phyloP scores from a whole-genome alignment of 2,888 invertebrate genomes.

The Drosophila seclusa region DNA sequence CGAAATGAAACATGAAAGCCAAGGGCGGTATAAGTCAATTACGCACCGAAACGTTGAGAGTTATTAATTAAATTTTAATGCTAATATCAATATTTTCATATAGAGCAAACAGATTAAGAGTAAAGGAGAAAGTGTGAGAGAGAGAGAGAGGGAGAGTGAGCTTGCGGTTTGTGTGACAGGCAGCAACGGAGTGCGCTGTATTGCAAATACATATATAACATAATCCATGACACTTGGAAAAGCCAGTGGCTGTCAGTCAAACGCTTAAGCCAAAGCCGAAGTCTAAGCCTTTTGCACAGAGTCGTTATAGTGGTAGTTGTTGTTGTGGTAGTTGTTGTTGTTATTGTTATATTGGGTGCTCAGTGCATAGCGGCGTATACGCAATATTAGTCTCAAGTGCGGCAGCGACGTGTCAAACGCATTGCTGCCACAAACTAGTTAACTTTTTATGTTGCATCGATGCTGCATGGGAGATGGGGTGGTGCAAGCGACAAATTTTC shows the following conservation, averaged over 20 bases:
- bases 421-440: slow-evolving; percentile 57
- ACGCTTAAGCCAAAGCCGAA: slow-evolving; percentile 44
- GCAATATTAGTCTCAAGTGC: slow-evolving; percentile 51
- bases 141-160: slow-evolving; percentile 2
- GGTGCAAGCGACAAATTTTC: slow-evolving; percentile 68
- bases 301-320: not conserved
- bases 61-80: slow-evolving; percentile 75
- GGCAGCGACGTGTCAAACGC: slow-evolving; percentile 50
- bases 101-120: slow-evolving; percentile 29
- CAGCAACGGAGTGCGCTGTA: slow-evolving; percentile 33
- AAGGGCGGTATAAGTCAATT: slow-evolving; percentile 69
- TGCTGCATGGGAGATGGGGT: slow-evolving; percentile 34
- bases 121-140: not conserved
- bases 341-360: slow-evolving; percentile 23
- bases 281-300: slow-evolving; percentile 34
- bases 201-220: slow-evolving; percentile 73
- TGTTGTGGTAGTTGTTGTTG: slow-evolving; percentile 15
- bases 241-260: slow-evolving; percentile 44
- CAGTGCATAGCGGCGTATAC: slow-evolving; percentile 62
- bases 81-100: slow-evolving; percentile 54
- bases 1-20: slow-evolving; percentile 46
- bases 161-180: slow-evolving; percentile 21
- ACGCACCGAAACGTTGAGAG: slow-evolving; percentile 53
- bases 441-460: slow-evolving; percentile 64
- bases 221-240: slow-evolving; percentile 77